These are phyloP conservation scores for Macrostomum cliftonense DNA, from an alignment of 2,888 invertebrate species.

Conservation along the genomic window DNA sequence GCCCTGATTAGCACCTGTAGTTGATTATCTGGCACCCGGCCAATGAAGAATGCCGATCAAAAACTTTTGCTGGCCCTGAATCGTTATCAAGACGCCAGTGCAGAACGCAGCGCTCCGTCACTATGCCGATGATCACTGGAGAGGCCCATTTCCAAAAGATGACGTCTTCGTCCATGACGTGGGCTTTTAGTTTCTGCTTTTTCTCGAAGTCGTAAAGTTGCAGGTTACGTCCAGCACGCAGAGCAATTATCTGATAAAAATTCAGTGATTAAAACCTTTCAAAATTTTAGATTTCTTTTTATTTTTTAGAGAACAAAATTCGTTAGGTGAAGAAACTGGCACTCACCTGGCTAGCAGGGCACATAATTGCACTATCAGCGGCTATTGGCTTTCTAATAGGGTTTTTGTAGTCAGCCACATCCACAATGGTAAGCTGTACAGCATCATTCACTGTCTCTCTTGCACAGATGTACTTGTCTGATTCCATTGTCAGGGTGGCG, in stretches of 20 bases:
- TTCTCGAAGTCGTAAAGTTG: slow-evolving; percentile 99
- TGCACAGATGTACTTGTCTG: slow-evolving; percentile 96
- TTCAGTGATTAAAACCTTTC: no score
- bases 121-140: slow-evolving; percentile 76
- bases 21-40: slow-evolving; percentile 96
- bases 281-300: no score
- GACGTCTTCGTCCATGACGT: slow-evolving; percentile 90
- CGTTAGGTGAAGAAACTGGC: no score
- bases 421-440: slow-evolving; percentile 91
- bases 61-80: no score
- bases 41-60: slow-evolving; percentile 60
- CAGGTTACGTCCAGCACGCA: slow-evolving; percentile 88
- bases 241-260: slow-evolving; percentile 48
- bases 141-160: slow-evolving; percentile 99
- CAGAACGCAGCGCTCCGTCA: slow-evolving; percentile 80
- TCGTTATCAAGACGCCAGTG: slow-evolving; percentile 92
- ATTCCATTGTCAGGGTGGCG: slow-evolving; percentile 96
- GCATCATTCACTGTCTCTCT: slow-evolving; percentile 79
- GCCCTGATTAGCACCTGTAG: no score
- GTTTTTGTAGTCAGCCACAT: slow-evolving; percentile 80
- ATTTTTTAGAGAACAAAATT: no score
- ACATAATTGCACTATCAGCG: slow-evolving; percentile 97
- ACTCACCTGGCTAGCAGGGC: slow-evolving; percentile 83
- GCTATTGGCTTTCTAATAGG: slow-evolving; percentile 87
- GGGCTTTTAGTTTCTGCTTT: slow-evolving; percentile 97